Evolutionary conservation across 30 jellyfish, hydroid and myxozoan genomes (phyloP), one percentile per base, ranked within the genome.

Genomic region (Nemopilema nomurai): DNA sequence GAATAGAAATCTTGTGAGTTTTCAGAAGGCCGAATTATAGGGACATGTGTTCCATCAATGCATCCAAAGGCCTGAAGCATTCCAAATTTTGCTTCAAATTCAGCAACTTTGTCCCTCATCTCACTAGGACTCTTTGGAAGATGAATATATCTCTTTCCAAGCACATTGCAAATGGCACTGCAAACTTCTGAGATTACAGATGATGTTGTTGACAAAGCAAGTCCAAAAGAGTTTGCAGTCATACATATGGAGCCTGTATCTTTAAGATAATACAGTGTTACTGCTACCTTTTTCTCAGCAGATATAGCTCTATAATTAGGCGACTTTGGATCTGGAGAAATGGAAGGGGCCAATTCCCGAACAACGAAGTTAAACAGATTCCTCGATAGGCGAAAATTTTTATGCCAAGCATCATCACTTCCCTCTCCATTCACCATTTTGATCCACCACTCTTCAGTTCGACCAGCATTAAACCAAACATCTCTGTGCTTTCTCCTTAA

Each of bases 21-120:
- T 49, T 0, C 89, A 18, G 81, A 13, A 4, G 93, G 93, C 4
- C 77, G 72, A 21, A 51, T 71, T 28, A 73, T 71, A 0, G 89
- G 82, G 33, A 84, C 62, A 62, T 84, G 93, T 63, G 93, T 84
- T 62, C 93, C 93, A 84, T 84, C 93, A 63, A 73, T 74, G 21
- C 83, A 84, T 26, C 93, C 93, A 62, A 84, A 72, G 0, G 92
- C 92, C 80, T 83, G 92, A 52, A 62, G 33, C 85, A 66, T 86
- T 27, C 90, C 90, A 66, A 20, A 31, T 69, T 72, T 71, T 28
- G 71, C 71, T 32, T 86, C 95, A 76, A 77, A 86, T 57, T 87
- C 90, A 18, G 87, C 62, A 49, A 51, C 95, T 31, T 86, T 86
- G 65, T 53, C 64, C 72, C 74, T 29, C 96, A 87, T 87, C 51